A percentile compares a stretch with the other conserved stretches of the same genome.
phyloP scores from a whole-genome alignment of 1,140 invertebrate genomes.

The Nebria ingens region DNA sequence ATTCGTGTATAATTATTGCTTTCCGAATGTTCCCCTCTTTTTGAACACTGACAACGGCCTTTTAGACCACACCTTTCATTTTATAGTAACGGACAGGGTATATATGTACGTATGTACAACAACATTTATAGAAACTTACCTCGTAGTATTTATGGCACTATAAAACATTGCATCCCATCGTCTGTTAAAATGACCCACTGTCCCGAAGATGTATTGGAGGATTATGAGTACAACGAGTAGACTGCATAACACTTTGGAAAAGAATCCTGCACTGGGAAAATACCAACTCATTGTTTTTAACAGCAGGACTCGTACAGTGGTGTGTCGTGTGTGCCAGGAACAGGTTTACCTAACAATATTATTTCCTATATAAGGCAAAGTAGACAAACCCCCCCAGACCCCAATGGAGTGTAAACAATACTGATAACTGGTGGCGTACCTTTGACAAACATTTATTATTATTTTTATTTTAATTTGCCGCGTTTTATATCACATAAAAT shows the following conservation, averaged over 20 bases:
- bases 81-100: not conserved
- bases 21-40: too few species aligned
- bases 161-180: constrained; percentile 17
- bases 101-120: not conserved
- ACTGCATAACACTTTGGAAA: constrained; percentile 30
- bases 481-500: too few species aligned
- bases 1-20: not conserved
- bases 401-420: too few species aligned
- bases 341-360: too few species aligned
- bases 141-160: constrained; percentile 22
- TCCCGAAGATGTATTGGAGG: constrained; percentile 29
- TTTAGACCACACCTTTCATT: not conserved
- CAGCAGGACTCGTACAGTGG: too few species aligned
- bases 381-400: too few species aligned
- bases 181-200: constrained; percentile 22
- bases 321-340: too few species aligned
- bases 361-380: too few species aligned
- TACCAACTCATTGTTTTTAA: not conserved
- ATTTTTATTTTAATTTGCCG: too few species aligned
- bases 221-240: constrained; percentile 26
- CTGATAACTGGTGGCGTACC: too few species aligned
- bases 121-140: constrained; percentile 18
- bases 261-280: constrained; percentile 18
- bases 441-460: too few species aligned
- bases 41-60: too few species aligned